Evolutionary conservation across 2,888 invertebrate genomes (phyloP).

Genomic region (Incurvaria masculella): DNA sequence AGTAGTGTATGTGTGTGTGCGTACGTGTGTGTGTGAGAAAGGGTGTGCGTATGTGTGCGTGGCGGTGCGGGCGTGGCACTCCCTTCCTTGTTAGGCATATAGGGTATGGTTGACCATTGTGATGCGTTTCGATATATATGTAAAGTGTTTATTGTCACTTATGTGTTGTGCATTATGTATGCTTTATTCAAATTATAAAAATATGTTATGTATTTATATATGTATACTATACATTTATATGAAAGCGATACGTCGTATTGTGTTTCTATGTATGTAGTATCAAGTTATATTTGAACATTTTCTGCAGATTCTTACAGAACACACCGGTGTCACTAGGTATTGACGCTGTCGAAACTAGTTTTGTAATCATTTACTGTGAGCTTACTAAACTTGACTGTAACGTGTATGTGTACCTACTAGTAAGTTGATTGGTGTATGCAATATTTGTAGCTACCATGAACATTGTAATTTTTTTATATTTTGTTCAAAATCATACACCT

Average conservation of each 20-base stretch:
- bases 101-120: background rate
- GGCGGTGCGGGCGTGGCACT: conserved; percentile 48
- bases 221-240: conserved; percentile 1
- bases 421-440: background rate
- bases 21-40: conserved; percentile 35
- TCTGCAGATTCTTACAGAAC: background rate
- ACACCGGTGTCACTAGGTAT: background rate
- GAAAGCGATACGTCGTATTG: background rate
- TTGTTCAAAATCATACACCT: background rate
- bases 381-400: conserved; percentile 10
- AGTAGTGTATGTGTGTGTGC: conserved; percentile 42
- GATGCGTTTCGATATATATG: conserved; percentile 2
- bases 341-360: background rate
- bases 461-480: no score
- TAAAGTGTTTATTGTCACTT: background rate
- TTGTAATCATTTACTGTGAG: background rate
- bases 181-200: background rate
- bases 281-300: no score
- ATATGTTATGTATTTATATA: conserved; percentile 1
- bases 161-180: background rate
- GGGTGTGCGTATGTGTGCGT: conserved; percentile 40
- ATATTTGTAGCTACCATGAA: background rate
- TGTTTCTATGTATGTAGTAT: no score
- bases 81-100: conserved; percentile 36
- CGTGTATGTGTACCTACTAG: conserved; percentile 23